Evolutionary conservation across 1,140 invertebrate genomes (phyloP), one percentile per base, ranked within the genome.

Genomic region (Pollicipes pollicipes): DNA sequence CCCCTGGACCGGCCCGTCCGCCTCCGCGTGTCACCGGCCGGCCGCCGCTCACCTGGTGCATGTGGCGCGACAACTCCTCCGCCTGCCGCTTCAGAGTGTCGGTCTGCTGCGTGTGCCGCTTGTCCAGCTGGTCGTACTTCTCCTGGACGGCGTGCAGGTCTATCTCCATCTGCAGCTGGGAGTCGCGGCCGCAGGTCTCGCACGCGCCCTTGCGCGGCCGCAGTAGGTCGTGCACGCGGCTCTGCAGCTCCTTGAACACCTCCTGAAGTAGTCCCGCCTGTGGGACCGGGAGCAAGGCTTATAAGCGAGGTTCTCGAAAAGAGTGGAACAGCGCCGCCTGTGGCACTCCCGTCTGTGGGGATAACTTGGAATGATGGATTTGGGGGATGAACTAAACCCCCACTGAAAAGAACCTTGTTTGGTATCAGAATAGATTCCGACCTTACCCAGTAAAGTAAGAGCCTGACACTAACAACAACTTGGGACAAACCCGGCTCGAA

Each of bases 121-220:
- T 66, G 24, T 66, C 64, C 17, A 66, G 27, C 3, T 8, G 10
- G 64, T 66, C 64, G 64, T 28, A 66, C 64, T 66, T 66, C 27
- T 66, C 64, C 64, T 29, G 64, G 3, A 66, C 64, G n/a, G 27
- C 64, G 64, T 66, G 64, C n/a, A 66, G 28, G 64, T 66, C 64
- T 16, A 66, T 66, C 64, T 66, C 64, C 28, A 66, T 27, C 28
- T 66, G 64, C n/a, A 66, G 64, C 64, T 27, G 64, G 1, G 64
- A 28, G 13, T 66, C 35, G 29, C 29, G 37, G 77, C 76, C 89
- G 85, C 75, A 87, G 84, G 76, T 85, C 21, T 86, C 26, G 85
- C 86, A 70, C 84, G 84, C 76, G 85, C 81, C 76, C 84, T 81
- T 78, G 85, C 83, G 78, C 27, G 72, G 75, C 67, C 71, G 75